These are phyloP conservation scores for Aplochiton taeniatus DNA, from an alignment of 2,797 vertebrate species.

Conservation along the genomic window DNA sequence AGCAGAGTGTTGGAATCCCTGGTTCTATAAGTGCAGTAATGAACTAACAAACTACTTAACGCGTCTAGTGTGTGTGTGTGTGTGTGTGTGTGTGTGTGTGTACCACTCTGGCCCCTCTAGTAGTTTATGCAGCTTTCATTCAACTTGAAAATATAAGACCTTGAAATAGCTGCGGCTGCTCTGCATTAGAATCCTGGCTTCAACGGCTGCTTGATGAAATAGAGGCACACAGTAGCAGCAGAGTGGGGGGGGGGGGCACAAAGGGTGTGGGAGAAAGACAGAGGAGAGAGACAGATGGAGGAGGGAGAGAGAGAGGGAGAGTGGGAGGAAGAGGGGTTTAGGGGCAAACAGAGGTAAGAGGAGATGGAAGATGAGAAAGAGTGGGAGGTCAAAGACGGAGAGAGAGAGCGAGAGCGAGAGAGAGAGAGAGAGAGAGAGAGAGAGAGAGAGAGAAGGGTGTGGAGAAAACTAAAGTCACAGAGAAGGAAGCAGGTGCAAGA, in stretches of 20 bases:
- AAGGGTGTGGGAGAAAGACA: no score
- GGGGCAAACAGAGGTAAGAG: neutral
- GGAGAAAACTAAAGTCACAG: no score
- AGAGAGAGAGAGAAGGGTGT: slow-evolving; percentile 1
- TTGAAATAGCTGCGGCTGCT: slow-evolving; percentile 15
- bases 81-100: neutral
- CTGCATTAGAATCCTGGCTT: slow-evolving; percentile 1
- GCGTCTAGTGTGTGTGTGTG: neutral
- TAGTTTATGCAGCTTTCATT: neutral
- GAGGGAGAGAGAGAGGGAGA: slow-evolving; percentile 12
- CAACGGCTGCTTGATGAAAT: neutral
- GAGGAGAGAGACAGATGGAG: no score
- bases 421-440: neutral
- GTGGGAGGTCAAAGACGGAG: slow-evolving; percentile 11
- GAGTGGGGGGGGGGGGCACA: no score
- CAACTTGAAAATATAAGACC: slow-evolving; percentile 7
- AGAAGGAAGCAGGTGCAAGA: no score
- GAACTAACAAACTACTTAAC: neutral
- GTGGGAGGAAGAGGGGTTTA: slow-evolving; percentile 4
- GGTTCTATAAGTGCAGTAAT: no score
- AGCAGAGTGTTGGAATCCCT: no score
- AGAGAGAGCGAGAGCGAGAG: slow-evolving; percentile 8
- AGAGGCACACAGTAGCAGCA: neutral
- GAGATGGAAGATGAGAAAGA: neutral
- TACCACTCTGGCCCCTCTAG: neutral